A percentile compares a stretch with the other conserved stretches of the same genome.
Evolutionary conservation across 2,888 invertebrate genomes (phyloP).

Genomic region (Ganaspis brasiliensis): DNA sequence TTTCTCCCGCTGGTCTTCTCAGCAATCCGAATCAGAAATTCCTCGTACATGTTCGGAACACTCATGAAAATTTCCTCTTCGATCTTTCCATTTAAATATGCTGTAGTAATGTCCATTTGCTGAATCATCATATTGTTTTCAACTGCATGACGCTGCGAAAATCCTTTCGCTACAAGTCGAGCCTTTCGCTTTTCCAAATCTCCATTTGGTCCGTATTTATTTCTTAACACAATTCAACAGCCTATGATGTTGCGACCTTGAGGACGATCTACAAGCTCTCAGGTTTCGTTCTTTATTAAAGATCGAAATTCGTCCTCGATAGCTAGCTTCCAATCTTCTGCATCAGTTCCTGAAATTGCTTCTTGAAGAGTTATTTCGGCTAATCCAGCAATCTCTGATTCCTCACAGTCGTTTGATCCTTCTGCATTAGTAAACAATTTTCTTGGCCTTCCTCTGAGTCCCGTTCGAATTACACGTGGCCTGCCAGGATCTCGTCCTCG

Average conservation of each 20-base stretch:
- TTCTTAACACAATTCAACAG: slow-evolving; percentile 49
- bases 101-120: slow-evolving; percentile 62
- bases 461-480: background rate
- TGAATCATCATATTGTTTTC: slow-evolving; percentile 53
- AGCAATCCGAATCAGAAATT: slow-evolving; percentile 25
- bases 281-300: slow-evolving; percentile 54
- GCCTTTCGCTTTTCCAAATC: slow-evolving; percentile 56
- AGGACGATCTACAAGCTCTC: slow-evolving; percentile 51
- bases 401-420: too few relatives aligned
- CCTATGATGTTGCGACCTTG: slow-evolving; percentile 47
- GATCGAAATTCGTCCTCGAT: slow-evolving; percentile 37
- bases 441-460: too few relatives aligned
- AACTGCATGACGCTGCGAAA: slow-evolving; percentile 58
- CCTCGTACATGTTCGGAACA: background rate
- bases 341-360: slow-evolving; percentile 29
- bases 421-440: too few relatives aligned
- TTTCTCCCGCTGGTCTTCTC: background rate
- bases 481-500: background rate
- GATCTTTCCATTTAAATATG: slow-evolving; percentile 61
- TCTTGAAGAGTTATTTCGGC: slow-evolving; percentile 20
- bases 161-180: slow-evolving; percentile 58
- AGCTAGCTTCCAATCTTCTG: slow-evolving; percentile 30
- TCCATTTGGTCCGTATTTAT: slow-evolving; percentile 53
- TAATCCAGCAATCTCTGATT: too few relatives aligned
- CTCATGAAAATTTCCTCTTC: slow-evolving; percentile 51